Percentiles rank a stretch among this genome's conserved stretches.
Conservation (phyloP, 2,797 vertebrate genomes). For the Poecilia gillii region DNA sequence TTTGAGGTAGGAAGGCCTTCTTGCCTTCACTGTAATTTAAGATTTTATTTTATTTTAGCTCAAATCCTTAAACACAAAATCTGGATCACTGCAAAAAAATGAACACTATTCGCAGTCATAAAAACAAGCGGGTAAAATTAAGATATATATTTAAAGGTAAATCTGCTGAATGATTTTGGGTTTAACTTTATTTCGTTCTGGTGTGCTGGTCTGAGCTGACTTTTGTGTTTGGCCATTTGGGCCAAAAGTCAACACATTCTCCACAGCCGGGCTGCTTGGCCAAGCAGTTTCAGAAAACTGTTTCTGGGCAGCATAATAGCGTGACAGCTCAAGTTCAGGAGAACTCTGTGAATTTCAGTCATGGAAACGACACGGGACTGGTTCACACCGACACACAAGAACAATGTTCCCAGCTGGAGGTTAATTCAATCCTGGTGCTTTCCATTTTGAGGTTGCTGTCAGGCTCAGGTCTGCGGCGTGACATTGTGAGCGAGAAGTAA, state of each 20-base stretch:
- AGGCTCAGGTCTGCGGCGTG: constrained; percentile 75
- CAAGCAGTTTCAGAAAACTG: constrained; percentile 54
- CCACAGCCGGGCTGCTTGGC: constrained; percentile 46
- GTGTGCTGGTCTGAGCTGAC: constrained; percentile 43
- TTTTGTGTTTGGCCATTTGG: constrained; percentile 43
- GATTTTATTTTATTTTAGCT: neutral
- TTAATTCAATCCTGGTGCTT: constrained; percentile 78
- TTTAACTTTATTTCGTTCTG: constrained; percentile 25
- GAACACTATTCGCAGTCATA: neutral
- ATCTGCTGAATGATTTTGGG: neutral
- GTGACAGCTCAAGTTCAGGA: constrained; percentile 47
- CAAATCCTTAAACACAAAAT: neutral
- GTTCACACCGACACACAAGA: constrained; percentile 63
- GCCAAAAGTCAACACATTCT: constrained; percentile 62
- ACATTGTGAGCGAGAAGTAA: constrained; percentile 82
- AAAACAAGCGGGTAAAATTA: neutral
- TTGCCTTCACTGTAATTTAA: neutral
- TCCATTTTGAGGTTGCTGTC: constrained; percentile 79
- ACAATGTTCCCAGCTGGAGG: constrained; percentile 66
- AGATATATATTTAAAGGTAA: neutral
- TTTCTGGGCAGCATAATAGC: constrained; percentile 45
- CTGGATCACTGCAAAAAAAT: neutral
- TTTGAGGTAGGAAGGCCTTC: neutral
- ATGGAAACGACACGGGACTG: constrained; percentile 51
- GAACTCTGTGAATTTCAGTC: constrained; percentile 50